phyloP scores from a whole-genome alignment of 2,797 vertebrate genomes.

The Rhinatrema bivittatum region DNA sequence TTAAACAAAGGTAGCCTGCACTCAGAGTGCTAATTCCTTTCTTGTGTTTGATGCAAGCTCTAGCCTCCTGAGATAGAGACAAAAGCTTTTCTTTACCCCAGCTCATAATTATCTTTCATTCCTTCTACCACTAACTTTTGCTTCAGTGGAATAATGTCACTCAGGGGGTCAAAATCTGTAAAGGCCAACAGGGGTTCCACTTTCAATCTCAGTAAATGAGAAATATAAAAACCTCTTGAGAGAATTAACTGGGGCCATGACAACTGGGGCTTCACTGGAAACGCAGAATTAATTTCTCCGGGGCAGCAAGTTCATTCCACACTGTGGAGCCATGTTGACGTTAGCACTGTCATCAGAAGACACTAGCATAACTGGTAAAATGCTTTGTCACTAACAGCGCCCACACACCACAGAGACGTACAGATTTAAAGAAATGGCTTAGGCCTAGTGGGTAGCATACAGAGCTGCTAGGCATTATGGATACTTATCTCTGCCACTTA shows the following conservation, averaged over 20 bases:
- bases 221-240: constrained; percentile 37
- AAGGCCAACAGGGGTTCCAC: constrained; percentile 36
- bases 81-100: constrained; percentile 40
- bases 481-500: too few species aligned
- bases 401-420: too few species aligned
- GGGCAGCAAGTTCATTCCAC: too few species aligned
- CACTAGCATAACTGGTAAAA: too few species aligned
- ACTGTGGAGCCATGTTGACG: too few species aligned
- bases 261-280: constrained; percentile 29
- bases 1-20: constrained; percentile 20
- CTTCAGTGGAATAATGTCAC: constrained; percentile 35
- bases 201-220: constrained; percentile 26
- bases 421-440: too few species aligned
- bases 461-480: too few species aligned
- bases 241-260: constrained; percentile 26
- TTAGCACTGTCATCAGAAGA: too few species aligned
- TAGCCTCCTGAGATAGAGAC: constrained; percentile 28
- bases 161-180: constrained; percentile 33
- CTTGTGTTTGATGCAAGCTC: constrained; percentile 38
- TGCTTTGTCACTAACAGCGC: too few species aligned
- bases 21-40: constrained; percentile 35
- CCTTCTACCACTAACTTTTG: constrained; percentile 40
- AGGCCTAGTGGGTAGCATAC: too few species aligned
- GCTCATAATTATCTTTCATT: constrained; percentile 35
- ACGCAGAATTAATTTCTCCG: too few species aligned